These are phyloP conservation scores for Geopemphigus sp. DNA, from an alignment of 1,140 invertebrate species.

Conservation along the genomic window DNA sequence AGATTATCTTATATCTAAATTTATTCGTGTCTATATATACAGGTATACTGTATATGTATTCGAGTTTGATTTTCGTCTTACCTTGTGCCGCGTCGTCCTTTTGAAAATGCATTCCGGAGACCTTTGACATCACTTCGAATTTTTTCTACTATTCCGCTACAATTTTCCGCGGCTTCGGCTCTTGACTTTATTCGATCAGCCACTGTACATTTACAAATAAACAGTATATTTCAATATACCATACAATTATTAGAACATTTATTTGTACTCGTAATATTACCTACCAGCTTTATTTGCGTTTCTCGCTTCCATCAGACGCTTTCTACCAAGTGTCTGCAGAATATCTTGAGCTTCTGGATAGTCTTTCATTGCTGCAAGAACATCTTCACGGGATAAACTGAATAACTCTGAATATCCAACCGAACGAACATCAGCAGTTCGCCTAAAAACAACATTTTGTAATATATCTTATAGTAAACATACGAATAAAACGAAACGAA, in stretches of 20 bases:
- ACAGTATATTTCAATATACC: background rate
- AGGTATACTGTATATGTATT: background rate
- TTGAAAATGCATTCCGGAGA: constrained; percentile 65
- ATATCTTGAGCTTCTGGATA: constrained; percentile 96
- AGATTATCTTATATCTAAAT: no score
- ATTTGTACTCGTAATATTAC: background rate
- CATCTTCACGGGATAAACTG: constrained; percentile 91
- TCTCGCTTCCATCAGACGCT: constrained; percentile 80
- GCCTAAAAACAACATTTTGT: constrained; percentile 61
- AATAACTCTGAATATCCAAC: constrained; percentile 95
- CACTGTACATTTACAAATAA: background rate
- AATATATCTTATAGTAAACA: background rate
- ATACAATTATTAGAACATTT: background rate
- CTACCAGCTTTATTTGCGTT: constrained; percentile 54
- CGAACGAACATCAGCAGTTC: constrained; percentile 91
- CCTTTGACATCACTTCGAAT: constrained; percentile 79
- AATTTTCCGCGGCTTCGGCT: constrained; percentile 55
- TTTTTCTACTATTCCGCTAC: constrained; percentile 76
- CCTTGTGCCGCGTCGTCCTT: constrained; percentile 59
- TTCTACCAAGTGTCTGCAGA: constrained; percentile 79
- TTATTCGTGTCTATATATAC: background rate
- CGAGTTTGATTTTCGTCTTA: background rate
- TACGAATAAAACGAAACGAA: no score
- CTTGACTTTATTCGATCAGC: constrained; percentile 57
- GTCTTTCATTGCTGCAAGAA: constrained; percentile 90